Evolutionary conservation across 2,888 invertebrate species (phyloP), one percentile per base, ranked within the genome.

Genomic region (Sabatieria punctata): DNA sequence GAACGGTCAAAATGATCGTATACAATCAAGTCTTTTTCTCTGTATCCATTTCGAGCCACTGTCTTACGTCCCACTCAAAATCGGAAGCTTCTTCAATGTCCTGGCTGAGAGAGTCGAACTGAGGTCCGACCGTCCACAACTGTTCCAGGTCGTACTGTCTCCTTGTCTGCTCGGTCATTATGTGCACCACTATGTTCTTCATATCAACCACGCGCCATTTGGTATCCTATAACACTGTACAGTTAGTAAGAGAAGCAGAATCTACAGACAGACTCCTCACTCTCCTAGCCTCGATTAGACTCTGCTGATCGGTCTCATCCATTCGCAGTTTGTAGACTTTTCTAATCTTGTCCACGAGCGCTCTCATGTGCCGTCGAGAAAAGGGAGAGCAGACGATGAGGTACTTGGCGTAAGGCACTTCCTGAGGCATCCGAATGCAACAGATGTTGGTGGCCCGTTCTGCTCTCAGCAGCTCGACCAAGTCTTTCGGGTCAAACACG

Each of bases 121-220:
- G 74, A 0, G 77, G 69, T 1, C 91, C 91, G 19, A 88, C 77
- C 35, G 82, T 74, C 93, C 91, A 93, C 30, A 93, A 69, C 0
- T 80, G 80, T 67, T 93, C 93, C 52, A 93, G 72, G 68, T 91
- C 88, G 66, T 86, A 89, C 4, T 71, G 61, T 52, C 72, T 67
- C 55, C 93, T 73, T 1, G 76, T 73, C 54, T 77, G 72, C 13
- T 73, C 72, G 26, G 79, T 77, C 67, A 91, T 85, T 54, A 93
- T 75, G 61, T 93, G 91, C 27, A 93, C 68, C 3, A 82, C 82
- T 58, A 91, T 88, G 64, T 89, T 91, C 51, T 85, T 85, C 70
- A 89, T 73, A 72, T 91, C 89, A 64, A 91, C 60, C 21, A 86
- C 86, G 67, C 84, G 75, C 89, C 89, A 91, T 57, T 84, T 79